Base-by-base conservation (phyloP, 2,113 vertebrate species). In the Micronycteris hirsuta region DNA sequence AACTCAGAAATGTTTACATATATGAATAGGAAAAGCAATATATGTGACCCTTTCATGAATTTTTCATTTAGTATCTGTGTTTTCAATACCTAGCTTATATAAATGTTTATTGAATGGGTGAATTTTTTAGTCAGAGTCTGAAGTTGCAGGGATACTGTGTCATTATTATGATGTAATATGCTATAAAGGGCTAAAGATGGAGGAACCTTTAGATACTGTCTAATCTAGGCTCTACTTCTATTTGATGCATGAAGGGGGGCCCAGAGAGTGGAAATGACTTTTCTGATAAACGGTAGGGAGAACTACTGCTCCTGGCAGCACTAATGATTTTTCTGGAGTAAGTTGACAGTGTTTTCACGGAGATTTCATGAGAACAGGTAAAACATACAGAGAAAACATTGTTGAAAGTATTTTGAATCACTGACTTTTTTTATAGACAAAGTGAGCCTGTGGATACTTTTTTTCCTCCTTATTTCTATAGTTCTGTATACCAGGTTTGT, bases 331-430 rank as follows among this genome's bases (percentile, higher is more conserved):
- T 76, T 71, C 82, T 95, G 47, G 49, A 88, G 38, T 71, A 70
- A 47, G 78, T 56, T 68, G 31, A 63, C n/a, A 93, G 0, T 89
- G 70, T 95, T 95, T 96, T 93, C 83, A 91, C 28, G 84, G 36
- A 45, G 63, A 63, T 91, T 95, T 92, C 47, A 47, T 89, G 58
- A 93, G 65, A 15, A 78, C 36, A 80, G n/a, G 19, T 89, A 91
- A 93, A 93, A 81, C 63, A 28, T 43, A 65, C 31, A 94, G 74
- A 89, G 26, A 82, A 91, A 83, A 73, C 88, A 81, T 54, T 94
- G 67, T 93, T 89, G n/a, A 86, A 93, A 95, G 24, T 88, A 73
- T 93, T 94, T 95, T 65, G 26, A 97, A 78, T 86, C 54, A 49
- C 36, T 85, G 56, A 87, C 36, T 95, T 93, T 54, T 81, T 81